phyloP scores from a whole-genome alignment of 2,888 invertebrate species.

The Spodoptera picta region DNA sequence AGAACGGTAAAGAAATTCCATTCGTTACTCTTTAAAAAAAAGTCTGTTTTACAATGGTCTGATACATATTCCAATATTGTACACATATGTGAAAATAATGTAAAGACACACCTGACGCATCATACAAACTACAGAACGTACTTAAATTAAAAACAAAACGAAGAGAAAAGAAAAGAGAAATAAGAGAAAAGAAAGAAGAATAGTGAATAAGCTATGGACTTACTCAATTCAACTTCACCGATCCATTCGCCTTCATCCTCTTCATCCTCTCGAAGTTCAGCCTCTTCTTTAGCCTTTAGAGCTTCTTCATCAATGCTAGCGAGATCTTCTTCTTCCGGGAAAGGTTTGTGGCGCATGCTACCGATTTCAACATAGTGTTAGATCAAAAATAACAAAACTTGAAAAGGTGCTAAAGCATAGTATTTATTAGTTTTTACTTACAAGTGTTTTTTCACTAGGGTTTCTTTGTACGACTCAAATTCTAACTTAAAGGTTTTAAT shows the following conservation, averaged over 20 bases:
- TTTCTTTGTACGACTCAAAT: slow-evolving; percentile 76
- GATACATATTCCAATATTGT: no score
- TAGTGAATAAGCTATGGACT: slow-evolving; percentile 27
- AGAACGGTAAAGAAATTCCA: no score
- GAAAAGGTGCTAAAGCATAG: no score
- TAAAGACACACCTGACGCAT: no score
- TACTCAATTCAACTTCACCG: slow-evolving; percentile 90
- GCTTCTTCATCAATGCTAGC: slow-evolving; percentile 88
- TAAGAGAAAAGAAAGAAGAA: no score
- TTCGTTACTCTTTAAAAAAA: no score
- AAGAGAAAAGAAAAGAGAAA: no score
- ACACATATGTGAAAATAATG: no score
- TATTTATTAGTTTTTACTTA: slow-evolving; percentile 62
- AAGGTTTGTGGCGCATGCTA: slow-evolving; percentile 82
- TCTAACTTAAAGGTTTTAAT: slow-evolving; percentile 81
- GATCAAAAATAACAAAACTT: background rate
- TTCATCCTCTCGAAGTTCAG: slow-evolving; percentile 79
- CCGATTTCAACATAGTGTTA: background rate
- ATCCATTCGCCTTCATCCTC: slow-evolving; percentile 82
- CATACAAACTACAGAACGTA: no score
- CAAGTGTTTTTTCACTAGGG: slow-evolving; percentile 81
- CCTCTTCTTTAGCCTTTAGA: slow-evolving; percentile 87
- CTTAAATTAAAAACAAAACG: no score
- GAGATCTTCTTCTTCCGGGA: slow-evolving; percentile 82
- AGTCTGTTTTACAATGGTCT: no score